Evolutionary conservation across 1,140 invertebrate species (phyloP).

Genomic region (Phenacoccus solenopsis): DNA sequence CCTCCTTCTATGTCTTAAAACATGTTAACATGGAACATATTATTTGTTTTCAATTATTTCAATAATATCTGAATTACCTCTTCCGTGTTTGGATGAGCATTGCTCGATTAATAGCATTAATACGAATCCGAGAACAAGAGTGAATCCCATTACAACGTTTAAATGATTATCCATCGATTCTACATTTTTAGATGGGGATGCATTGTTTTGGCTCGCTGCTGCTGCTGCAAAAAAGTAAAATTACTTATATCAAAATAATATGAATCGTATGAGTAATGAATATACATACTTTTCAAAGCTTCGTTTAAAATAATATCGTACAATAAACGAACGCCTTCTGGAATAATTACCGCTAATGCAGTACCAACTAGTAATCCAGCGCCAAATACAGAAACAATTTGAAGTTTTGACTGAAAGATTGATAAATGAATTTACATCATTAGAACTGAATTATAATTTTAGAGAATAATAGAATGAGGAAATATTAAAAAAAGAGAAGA

Average conservation of each 20-base stretch:
- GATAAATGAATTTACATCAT: constrained; percentile 19
- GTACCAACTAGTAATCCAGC: constrained; percentile 96
- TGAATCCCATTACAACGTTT: constrained; percentile 53
- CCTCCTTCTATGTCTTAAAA: constrained; percentile 42
- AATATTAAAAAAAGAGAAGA: background rate
- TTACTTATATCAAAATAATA: background rate
- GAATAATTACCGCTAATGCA: constrained; percentile 94
- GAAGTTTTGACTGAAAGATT: constrained; percentile 73
- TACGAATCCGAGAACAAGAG: constrained; percentile 77
- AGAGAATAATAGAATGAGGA: background rate
- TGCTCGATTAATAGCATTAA: constrained; percentile 97
- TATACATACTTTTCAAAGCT: background rate
- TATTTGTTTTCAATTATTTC: background rate
- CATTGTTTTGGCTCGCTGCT: background rate
- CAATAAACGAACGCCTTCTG: constrained; percentile 87
- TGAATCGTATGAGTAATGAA: background rate
- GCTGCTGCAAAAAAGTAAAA: background rate
- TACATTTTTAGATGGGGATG: constrained; percentile 1
- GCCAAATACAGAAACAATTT: constrained; percentile 86
- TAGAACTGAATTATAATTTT: background rate
- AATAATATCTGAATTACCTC: constrained; percentile 26
- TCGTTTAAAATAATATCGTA: constrained; percentile 32
- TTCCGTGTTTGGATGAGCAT: constrained; percentile 34
- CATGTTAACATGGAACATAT: background rate
- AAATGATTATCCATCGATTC: constrained; percentile 36